phyloP scores from a whole-genome alignment of 2,797 vertebrate genomes.

The Amblyopsis hoosieri region DNA sequence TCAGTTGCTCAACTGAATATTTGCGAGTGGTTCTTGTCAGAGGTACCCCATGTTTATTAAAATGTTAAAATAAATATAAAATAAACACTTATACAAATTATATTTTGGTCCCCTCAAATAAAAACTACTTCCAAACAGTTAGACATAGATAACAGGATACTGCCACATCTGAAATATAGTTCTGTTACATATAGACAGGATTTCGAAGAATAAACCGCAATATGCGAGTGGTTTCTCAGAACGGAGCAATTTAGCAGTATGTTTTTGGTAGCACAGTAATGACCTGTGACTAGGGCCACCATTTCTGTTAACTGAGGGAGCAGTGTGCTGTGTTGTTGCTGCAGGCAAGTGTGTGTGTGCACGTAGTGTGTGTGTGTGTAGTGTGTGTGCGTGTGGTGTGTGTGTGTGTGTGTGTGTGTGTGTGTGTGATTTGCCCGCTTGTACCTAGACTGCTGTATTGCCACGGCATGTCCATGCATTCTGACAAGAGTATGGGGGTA shows the following conservation, averaged over 20 bases:
- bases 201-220: no score
- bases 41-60: no score
- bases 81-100: no score
- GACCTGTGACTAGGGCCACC: slow-evolving; percentile 18
- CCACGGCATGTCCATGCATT: slow-evolving; percentile 28
- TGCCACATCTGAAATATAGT: no score
- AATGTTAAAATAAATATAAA: no score
- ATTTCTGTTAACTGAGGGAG: slow-evolving; percentile 56
- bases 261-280: slow-evolving; percentile 32
- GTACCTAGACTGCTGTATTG: slow-evolving; percentile 36
- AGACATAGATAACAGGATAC: no score
- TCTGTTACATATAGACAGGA: no score
- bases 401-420: slow-evolving; percentile 31
- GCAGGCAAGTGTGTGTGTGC: slow-evolving; percentile 42
- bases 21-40: no score
- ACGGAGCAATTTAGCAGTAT: slow-evolving; percentile 6
- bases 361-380: slow-evolving; percentile 34
- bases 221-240: neutral
- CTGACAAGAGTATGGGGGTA: slow-evolving; percentile 43
- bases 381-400: slow-evolving; percentile 49
- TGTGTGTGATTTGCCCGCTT: slow-evolving; percentile 51
- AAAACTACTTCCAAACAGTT: no score
- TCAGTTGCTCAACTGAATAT: no score
- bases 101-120: no score
- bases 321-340: slow-evolving; percentile 35